These are phyloP conservation scores for Tyria jacobaeae DNA, from an alignment of 2,888 invertebrate species.

Conservation along the genomic window DNA sequence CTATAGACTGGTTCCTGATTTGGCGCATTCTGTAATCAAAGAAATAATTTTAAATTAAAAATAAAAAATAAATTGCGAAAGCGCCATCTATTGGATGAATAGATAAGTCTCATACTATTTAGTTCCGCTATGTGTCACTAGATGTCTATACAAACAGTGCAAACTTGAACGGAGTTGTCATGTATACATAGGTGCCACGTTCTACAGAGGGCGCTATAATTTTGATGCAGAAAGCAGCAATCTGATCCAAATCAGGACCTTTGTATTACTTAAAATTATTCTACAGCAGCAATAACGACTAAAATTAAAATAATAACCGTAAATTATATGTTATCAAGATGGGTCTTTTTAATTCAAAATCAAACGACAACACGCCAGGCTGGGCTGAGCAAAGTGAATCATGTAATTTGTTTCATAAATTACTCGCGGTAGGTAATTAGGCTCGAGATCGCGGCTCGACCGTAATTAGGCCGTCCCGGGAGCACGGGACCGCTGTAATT, in stretches of 20 bases:
- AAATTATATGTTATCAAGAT: conserved; percentile 13
- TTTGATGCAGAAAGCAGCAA: conserved; percentile 10
- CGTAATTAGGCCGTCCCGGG: conserved; percentile 49
- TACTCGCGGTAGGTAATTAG: conserved; percentile 55
- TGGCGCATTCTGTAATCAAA: conserved; percentile 89
- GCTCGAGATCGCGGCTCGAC: conserved; percentile 52
- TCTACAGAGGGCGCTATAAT: conserved; percentile 40
- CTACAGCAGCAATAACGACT: neutral
- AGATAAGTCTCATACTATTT: neutral
- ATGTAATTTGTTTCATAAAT: conserved; percentile 52
- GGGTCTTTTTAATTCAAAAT: conserved; percentile 13
- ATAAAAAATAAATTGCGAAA: neutral
- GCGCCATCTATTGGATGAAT: conserved; percentile 51
- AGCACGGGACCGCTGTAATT: conserved; percentile 54
- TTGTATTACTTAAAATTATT: neutral
- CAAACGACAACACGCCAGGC: conserved; percentile 30
- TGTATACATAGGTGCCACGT: neutral
- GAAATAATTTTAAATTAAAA: conserved; percentile 21
- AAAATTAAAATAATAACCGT: conserved; percentile 15
- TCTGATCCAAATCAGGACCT: neutral
- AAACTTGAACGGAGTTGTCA: neutral
- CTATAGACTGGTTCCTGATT: conserved; percentile 92
- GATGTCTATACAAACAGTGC: conserved; percentile 40
- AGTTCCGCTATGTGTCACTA: conserved; percentile 45
- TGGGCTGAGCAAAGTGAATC: conserved; percentile 37